Percentiles rank a stretch among this genome's conserved stretches.
These are phyloP conservation scores for Metaphire vulgaris DNA, from an alignment of 1,140 invertebrate genomes.

Conservation along the genomic window DNA sequence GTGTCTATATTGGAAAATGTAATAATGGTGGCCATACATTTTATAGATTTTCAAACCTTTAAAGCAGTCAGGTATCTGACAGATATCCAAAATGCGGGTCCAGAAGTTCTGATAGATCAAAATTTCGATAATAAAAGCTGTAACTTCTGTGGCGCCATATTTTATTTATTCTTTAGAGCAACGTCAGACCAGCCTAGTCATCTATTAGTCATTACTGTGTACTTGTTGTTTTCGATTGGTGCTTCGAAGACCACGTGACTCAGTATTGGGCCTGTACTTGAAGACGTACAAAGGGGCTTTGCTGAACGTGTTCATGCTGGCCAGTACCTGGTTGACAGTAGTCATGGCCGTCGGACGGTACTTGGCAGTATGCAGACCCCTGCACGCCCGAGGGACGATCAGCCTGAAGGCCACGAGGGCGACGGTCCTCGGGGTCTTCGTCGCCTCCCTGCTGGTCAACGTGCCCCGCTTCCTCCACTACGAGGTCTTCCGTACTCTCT, in stretches of 20 bases:
- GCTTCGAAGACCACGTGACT: slow-evolving; percentile 15
- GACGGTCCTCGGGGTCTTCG: slow-evolving; percentile 40
- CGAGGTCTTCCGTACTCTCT: slow-evolving; percentile 32
- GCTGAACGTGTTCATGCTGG: slow-evolving; percentile 48
- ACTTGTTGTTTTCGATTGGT: too few relatives aligned
- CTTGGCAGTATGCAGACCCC: slow-evolving; percentile 48
- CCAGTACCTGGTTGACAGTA: slow-evolving; percentile 48
- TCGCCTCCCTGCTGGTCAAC: slow-evolving; percentile 43
- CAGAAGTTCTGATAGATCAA: too few relatives aligned
- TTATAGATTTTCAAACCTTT: too few relatives aligned
- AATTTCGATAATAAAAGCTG: too few relatives aligned
- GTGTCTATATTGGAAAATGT: too few relatives aligned
- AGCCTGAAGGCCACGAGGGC: slow-evolving; percentile 43
- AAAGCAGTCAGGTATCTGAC: too few relatives aligned
- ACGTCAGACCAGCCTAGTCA: too few relatives aligned
- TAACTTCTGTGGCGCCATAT: too few relatives aligned
- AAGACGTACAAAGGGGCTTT: slow-evolving; percentile 39
- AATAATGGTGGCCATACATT: too few relatives aligned
- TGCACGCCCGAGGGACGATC: slow-evolving; percentile 42
- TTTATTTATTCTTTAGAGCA: too few relatives aligned
- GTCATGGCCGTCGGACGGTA: slow-evolving; percentile 48
- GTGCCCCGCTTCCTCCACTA: slow-evolving; percentile 45
- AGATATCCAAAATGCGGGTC: too few relatives aligned
- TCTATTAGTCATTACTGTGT: too few relatives aligned
- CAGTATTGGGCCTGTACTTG: slow-evolving; percentile 39